These are phyloP conservation scores for Mus spicilegus DNA, from an alignment of 2,113 vertebrate genomes.

Conservation along the genomic window DNA sequence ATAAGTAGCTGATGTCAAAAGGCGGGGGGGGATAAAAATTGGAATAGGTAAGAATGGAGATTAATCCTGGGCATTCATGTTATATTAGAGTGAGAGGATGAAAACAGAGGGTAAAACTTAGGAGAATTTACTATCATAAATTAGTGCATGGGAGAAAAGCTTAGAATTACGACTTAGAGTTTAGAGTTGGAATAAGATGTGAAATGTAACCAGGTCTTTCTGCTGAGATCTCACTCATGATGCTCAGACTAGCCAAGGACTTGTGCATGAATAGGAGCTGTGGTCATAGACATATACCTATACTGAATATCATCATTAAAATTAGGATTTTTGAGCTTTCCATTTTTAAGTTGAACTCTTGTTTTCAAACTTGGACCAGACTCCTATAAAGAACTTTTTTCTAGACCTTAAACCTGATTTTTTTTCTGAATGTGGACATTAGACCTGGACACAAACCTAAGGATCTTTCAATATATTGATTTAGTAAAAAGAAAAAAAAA, in stretches of 20 bases:
- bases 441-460: neutral
- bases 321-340: neutral
- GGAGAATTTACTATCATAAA: neutral
- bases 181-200: neutral
- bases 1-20: neutral
- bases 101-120: neutral
- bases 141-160: neutral
- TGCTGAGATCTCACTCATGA: neutral
- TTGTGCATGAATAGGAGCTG: neutral
- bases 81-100: neutral
- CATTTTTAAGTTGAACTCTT: neutral
- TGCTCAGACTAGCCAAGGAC: neutral
- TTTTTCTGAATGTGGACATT: neutral
- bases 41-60: neutral
- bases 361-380: neutral
- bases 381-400: neutral
- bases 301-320: neutral
- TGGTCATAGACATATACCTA: neutral
- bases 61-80: neutral
- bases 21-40: neutral
- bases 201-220: neutral
- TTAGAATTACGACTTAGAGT: neutral
- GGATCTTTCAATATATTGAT: neutral
- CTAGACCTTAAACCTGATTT: neutral
- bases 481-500: neutral